A percentile compares a stretch with the other conserved stretches of the same genome.
Evolutionary conservation across 2,797 vertebrate genomes (phyloP).

Genomic region (Myotis findleyi): DNA sequence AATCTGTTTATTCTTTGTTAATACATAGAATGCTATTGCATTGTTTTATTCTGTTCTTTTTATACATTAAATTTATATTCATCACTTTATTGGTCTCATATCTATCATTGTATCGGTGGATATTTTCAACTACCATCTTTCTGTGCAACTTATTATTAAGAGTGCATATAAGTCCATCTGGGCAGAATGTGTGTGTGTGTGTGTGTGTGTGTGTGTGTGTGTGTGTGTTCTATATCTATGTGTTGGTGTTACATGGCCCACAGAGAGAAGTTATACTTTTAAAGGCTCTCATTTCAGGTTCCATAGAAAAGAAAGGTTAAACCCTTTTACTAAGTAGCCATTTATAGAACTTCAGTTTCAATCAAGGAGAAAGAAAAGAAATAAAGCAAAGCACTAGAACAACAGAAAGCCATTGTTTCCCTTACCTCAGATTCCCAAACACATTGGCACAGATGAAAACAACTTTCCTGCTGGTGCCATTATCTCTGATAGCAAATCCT

Average conservation of each 20-base stretch:
- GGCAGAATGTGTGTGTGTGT: neutral
- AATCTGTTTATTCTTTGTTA: neutral
- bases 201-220: neutral
- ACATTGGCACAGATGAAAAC: conserved; percentile 54
- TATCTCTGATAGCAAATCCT: conserved; percentile 58
- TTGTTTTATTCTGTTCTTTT: neutral
- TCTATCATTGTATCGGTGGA: neutral
- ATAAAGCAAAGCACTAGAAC: conserved; percentile 15
- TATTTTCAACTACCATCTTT: neutral
- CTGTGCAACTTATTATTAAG: neutral
- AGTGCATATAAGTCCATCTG: neutral
- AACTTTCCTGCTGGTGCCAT: conserved; percentile 46
- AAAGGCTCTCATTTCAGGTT: neutral
- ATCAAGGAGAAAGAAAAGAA: conserved; percentile 56
- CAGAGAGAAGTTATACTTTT: neutral
- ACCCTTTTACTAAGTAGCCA: conserved; percentile 31
- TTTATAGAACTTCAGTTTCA: conserved; percentile 60
- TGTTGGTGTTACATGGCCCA: neutral
- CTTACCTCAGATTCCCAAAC: conserved; percentile 42
- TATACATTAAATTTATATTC: neutral
- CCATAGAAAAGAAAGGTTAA: neutral
- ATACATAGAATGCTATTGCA: neutral
- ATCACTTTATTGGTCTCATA: neutral
- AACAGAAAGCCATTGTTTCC: conserved; percentile 19
- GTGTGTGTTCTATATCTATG: neutral